These are phyloP conservation scores for Uropetala carovei DNA, from an alignment of 2,888 invertebrate species.

Conservation along the genomic window DNA sequence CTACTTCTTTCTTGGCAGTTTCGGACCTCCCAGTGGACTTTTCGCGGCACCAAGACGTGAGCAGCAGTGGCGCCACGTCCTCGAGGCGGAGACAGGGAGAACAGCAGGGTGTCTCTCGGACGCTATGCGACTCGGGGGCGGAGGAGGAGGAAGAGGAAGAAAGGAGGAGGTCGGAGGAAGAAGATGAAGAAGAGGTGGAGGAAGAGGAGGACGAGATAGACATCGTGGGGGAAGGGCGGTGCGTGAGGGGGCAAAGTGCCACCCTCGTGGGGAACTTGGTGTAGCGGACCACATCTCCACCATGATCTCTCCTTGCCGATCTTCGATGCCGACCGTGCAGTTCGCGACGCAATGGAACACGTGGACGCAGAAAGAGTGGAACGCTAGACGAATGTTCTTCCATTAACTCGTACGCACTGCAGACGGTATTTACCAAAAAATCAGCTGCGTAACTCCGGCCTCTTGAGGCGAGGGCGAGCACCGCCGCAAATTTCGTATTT, in stretches of 20 bases:
- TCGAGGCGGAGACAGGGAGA: slow-evolving; percentile 70
- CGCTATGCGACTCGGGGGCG: slow-evolving; percentile 32
- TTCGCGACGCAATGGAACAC: too few relatives aligned
- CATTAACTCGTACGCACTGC: too few relatives aligned
- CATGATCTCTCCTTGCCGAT: too few relatives aligned
- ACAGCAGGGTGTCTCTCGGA: slow-evolving; percentile 63
- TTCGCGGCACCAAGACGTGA: slow-evolving; percentile 65
- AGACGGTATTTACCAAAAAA: too few relatives aligned
- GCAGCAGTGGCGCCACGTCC: slow-evolving; percentile 64
- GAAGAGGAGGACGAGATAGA: slow-evolving; percentile 57
- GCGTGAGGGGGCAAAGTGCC: not conserved
- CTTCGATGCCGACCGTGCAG: too few relatives aligned
- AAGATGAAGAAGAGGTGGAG: not conserved
- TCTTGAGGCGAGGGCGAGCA: too few relatives aligned
- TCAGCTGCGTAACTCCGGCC: too few relatives aligned
- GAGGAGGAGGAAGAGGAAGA: slow-evolving; percentile 9
- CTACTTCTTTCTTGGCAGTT: slow-evolving; percentile 34
- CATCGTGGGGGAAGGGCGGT: slow-evolving; percentile 45
- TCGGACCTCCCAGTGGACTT: slow-evolving; percentile 68
- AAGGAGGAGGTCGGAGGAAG: not conserved
- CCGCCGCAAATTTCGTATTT: too few relatives aligned
- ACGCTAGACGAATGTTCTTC: too few relatives aligned
- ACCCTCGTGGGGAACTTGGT: not conserved
- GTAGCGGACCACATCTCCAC: too few relatives aligned
- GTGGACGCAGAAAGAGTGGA: too few relatives aligned